phyloP scores from a whole-genome alignment of 2,888 invertebrate genomes.

The Gymnoscelis rufifasciata region DNA sequence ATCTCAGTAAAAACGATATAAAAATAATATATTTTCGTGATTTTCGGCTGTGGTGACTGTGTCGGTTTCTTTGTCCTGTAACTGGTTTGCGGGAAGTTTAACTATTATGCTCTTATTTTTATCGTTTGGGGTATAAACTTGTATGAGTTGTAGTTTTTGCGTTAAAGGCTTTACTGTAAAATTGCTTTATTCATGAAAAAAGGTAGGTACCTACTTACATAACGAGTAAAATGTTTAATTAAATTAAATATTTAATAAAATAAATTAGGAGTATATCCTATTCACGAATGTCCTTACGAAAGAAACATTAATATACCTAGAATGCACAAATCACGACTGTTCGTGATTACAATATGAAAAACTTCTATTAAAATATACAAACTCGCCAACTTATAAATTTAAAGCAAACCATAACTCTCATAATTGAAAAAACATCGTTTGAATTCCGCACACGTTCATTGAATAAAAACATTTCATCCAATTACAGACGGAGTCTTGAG shows the following conservation, averaged over 20 bases:
- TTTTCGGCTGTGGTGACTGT: slow-evolving; percentile 40
- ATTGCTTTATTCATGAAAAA: too few species aligned
- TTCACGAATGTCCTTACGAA: too few species aligned
- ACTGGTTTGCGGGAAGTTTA: slow-evolving; percentile 14
- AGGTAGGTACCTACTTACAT: background rate
- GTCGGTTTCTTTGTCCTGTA: slow-evolving; percentile 32
- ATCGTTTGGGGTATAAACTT: slow-evolving; percentile 6
- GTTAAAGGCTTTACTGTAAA: background rate
- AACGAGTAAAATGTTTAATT: too few species aligned
- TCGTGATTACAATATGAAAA: too few species aligned
- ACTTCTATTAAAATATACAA: too few species aligned
- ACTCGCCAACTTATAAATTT: too few species aligned
- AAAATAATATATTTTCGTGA: slow-evolving; percentile 61
- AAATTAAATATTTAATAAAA: too few species aligned
- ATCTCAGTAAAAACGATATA: slow-evolving; percentile 57
- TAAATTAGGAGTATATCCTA: too few species aligned
- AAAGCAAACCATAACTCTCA: background rate
- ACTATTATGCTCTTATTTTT: slow-evolving; percentile 15
- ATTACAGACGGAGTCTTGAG: slow-evolving; percentile 18
- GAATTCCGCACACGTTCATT: background rate
- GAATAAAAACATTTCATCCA: slow-evolving; percentile 15
- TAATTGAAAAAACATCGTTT: background rate
- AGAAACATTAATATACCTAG: too few species aligned
- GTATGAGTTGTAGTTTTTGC: slow-evolving; percentile 1
- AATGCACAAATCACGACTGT: too few species aligned